These are phyloP conservation scores for Notocelia uddmanniana DNA, from an alignment of 2,888 invertebrate species.

Conservation along the genomic window DNA sequence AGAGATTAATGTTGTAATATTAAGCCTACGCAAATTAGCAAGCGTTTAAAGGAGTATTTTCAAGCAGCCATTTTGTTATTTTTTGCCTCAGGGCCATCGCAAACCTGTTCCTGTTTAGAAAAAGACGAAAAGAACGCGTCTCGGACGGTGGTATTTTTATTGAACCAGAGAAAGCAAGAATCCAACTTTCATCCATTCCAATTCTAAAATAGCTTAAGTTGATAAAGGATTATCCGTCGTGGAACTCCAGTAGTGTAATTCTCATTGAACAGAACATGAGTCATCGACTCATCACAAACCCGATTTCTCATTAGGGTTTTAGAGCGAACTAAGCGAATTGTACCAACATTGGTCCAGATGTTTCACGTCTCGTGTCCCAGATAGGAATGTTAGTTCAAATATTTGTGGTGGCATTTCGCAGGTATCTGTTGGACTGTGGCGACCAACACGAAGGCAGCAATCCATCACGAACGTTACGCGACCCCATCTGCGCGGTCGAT, in stretches of 20 bases:
- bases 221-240: background rate
- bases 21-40: constrained; percentile 57
- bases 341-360: constrained; percentile 34
- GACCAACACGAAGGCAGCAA: constrained; percentile 48
- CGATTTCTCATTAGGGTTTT: constrained; percentile 58
- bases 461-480: constrained; percentile 54
- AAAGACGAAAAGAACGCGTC: constrained; percentile 45
- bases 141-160: constrained; percentile 43
- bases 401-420: constrained; percentile 16
- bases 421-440: constrained; percentile 37
- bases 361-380: background rate
- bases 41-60: constrained; percentile 53
- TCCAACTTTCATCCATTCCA: constrained; percentile 16
- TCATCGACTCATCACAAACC: constrained; percentile 47
- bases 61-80: constrained; percentile 53
- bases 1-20: constrained; percentile 55
- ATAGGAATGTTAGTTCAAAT: constrained; percentile 35
- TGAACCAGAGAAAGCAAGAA: constrained; percentile 22
- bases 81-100: constrained; percentile 43
- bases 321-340: constrained; percentile 41
- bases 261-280: constrained; percentile 30
- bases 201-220: constrained; percentile 2
- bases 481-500: constrained; percentile 56
- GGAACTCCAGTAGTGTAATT: constrained; percentile 13
- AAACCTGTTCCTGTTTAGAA: constrained; percentile 45